phyloP scores from a whole-genome alignment of 2,888 invertebrate species.

The Chrysolina americana region DNA sequence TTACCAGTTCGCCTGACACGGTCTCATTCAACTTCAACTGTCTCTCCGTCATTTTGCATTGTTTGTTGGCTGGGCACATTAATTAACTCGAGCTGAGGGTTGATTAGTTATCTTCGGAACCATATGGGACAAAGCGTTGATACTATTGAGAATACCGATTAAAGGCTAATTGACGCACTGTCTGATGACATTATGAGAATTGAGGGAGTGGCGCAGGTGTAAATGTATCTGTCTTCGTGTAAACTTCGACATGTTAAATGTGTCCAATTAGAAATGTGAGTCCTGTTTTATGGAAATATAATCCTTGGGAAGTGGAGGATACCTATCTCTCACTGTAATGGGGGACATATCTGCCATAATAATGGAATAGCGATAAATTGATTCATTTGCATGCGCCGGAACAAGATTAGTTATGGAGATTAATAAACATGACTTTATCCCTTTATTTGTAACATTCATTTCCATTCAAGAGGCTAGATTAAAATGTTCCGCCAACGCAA shows the following conservation, averaged over 20 bases:
- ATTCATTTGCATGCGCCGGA: too few species aligned
- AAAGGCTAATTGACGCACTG: not conserved
- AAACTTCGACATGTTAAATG: not conserved
- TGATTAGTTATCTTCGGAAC: conserved; percentile 3
- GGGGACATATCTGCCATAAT: too few species aligned
- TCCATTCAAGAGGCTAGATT: too few species aligned
- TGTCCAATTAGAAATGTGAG: not conserved
- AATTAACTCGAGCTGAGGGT: not conserved
- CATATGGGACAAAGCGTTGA: conserved; percentile 7
- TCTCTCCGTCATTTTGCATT: conserved; percentile 3
- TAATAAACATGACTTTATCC: too few species aligned
- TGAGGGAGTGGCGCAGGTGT: not conserved
- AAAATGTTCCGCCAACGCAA: too few species aligned
- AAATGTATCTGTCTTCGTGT: not conserved
- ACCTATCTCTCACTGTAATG: too few species aligned
- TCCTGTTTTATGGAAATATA: too few species aligned
- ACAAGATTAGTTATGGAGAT: too few species aligned
- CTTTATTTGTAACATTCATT: too few species aligned
- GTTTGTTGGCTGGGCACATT: conserved; percentile 12
- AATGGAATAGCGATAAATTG: too few species aligned
- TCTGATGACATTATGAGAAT: not conserved
- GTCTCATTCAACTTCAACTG: conserved; percentile 23
- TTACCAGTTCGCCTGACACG: conserved; percentile 26
- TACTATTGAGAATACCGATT: not conserved
- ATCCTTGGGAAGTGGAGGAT: too few species aligned